phyloP scores from a whole-genome alignment of 2,888 invertebrate genomes.

The Gandaritis pyraliata region DNA sequence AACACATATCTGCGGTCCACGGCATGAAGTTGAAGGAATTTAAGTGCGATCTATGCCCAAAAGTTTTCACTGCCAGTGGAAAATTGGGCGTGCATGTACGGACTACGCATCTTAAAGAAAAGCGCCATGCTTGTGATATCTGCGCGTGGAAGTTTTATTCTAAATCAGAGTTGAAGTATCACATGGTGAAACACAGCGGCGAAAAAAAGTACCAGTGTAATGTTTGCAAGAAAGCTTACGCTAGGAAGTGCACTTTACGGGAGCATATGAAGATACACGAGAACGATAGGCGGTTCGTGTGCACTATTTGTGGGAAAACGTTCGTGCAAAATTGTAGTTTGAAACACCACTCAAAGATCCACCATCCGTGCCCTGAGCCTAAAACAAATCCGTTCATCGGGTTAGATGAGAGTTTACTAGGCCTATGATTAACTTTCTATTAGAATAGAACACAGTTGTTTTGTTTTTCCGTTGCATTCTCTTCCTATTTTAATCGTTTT shows the following conservation, averaged over 20 bases:
- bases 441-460: not conserved
- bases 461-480: not conserved
- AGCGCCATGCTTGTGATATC: slow-evolving; percentile 72
- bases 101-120: slow-evolving; percentile 75
- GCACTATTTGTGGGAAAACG: slow-evolving; percentile 65
- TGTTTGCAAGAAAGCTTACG: slow-evolving; percentile 80
- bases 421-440: not conserved
- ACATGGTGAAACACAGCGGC: slow-evolving; percentile 81
- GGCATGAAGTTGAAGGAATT: slow-evolving; percentile 74
- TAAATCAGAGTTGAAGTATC: slow-evolving; percentile 80
- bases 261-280: slow-evolving; percentile 78
- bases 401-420: not conserved
- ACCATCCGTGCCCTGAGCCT: slow-evolving; percentile 55
- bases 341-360: slow-evolving; percentile 70
- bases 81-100: slow-evolving; percentile 69
- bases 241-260: slow-evolving; percentile 71
- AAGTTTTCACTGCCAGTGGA: slow-evolving; percentile 69
- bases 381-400: slow-evolving; percentile 32
- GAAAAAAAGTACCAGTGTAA: slow-evolving; percentile 78
- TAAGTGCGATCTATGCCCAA: slow-evolving; percentile 70
- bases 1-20: slow-evolving; percentile 68
- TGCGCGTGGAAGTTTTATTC: slow-evolving; percentile 84
- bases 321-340: slow-evolving; percentile 75
- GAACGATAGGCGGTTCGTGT: slow-evolving; percentile 70
- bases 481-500: no score